Evolutionary conservation across 2,113 vertebrate genomes (phyloP), one percentile per base, ranked within the genome.

Genomic region (Pachypanchax playfairii): DNA sequence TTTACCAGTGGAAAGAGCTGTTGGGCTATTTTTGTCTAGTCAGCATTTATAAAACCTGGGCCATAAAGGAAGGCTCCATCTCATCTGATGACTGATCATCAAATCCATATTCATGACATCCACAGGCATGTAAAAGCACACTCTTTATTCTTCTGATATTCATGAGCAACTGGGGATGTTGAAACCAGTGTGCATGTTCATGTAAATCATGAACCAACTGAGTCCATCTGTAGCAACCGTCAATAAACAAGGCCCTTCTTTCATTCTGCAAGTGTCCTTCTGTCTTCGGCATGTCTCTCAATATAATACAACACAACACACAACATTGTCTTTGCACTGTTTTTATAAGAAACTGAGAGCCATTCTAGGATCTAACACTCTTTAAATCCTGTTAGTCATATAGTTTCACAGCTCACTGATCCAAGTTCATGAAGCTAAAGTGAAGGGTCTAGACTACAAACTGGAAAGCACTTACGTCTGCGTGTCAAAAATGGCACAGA

Each of bases 21-120:
- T 41, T 59, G 10, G 46, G 66, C 61, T 62, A 47, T 66, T 79
- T 76, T 56, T 76, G 77, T 71, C 54, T 20, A 50, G 75, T 84
- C 77, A 81, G 81, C 75, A 55, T 61, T 70, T 74, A 61, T 18
- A 56, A 70, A 71, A 57, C 50, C 31, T 10, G 21, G 39, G 38
- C 75, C 24, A 39, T 65, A 53, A 65, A 80, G 77, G 59, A 67
- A 57, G 52, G 48, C 66, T 41, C 33, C 48, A 77, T 58, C 73
- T 80, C 20, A 70, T 72, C 59, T 52, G 24, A 76, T 57, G 58
- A 75, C 57, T 73, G 65, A 79, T 77, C 48, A 28, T 51, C 43
- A 43, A 36, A 79, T 85, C 59, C 61, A 83, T 77, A 77, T 75
- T 70, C 63, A 81, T 69, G 51, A 66, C 28, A 52, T 75, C 57